phyloP scores from a whole-genome alignment of 2,113 vertebrate genomes.

The human region GRCh38 chr6:109116501-109117000 shows the following conservation, averaged over 20 bases:
- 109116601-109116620: constrained; percentile 12
- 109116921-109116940: background rate
- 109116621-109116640: constrained; percentile 6
- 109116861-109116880: background rate
- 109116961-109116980: constrained; percentile 2
- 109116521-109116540: background rate
- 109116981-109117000: constrained; percentile 17
- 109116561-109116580: background rate
- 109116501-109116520: background rate
- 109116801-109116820: background rate
- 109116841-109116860: background rate
- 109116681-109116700: background rate
- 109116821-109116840: background rate
- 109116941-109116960: background rate
- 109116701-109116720: background rate
- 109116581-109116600: constrained; percentile 23
- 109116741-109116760: background rate
- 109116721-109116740: background rate
- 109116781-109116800: background rate
- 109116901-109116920: background rate
- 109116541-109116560: background rate
- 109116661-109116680: background rate
- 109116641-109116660: background rate
- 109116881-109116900: background rate
- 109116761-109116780: constrained; percentile 11